phyloP scores from a whole-genome alignment of 2,888 invertebrate species.

The Dryocosmus kuriphilus region DNA sequence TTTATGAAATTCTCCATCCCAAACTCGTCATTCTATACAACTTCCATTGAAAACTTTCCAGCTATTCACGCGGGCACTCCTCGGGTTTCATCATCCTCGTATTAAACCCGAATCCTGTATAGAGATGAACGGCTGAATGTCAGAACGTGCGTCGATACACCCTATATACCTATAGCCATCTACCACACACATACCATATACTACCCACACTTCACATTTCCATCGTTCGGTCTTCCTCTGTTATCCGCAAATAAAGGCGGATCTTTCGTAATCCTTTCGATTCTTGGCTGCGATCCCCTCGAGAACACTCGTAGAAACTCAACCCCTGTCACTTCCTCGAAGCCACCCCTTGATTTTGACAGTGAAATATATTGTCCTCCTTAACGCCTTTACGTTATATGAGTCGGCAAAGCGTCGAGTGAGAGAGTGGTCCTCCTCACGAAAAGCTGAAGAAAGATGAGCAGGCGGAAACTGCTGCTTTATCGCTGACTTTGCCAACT shows the following conservation, averaged over 20 bases:
- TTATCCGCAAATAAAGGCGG: slow-evolving; percentile 40
- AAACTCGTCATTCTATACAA: slow-evolving; percentile 26
- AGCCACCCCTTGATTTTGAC: slow-evolving; percentile 42
- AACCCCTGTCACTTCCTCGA: slow-evolving; percentile 4
- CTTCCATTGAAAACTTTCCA: slow-evolving; percentile 35
- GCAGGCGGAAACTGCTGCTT: slow-evolving; percentile 70
- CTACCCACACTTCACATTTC: slow-evolving; percentile 2
- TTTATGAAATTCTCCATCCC: slow-evolving; percentile 15
- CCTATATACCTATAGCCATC: neutral
- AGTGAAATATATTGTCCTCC: slow-evolving; percentile 53
- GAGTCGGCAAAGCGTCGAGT: slow-evolving; percentile 45
- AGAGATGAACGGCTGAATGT: neutral
- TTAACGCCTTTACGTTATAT: slow-evolving; percentile 43
- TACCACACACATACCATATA: neutral
- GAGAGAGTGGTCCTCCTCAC: slow-evolving; percentile 52
- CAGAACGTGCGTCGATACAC: slow-evolving; percentile 16
- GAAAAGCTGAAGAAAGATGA: slow-evolving; percentile 58
- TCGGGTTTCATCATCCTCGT: slow-evolving; percentile 38
- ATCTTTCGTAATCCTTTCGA: slow-evolving; percentile 37
- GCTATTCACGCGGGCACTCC: slow-evolving; percentile 25
- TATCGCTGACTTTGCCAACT: slow-evolving; percentile 71
- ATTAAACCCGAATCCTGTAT: slow-evolving; percentile 32
- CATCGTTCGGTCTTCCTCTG: slow-evolving; percentile 23
- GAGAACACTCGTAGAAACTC: slow-evolving; percentile 29
- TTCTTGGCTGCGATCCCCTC: slow-evolving; percentile 30